These are phyloP conservation scores for Urocitellus parryii DNA, from an alignment of 2,113 vertebrate species.

Conservation along the genomic window DNA sequence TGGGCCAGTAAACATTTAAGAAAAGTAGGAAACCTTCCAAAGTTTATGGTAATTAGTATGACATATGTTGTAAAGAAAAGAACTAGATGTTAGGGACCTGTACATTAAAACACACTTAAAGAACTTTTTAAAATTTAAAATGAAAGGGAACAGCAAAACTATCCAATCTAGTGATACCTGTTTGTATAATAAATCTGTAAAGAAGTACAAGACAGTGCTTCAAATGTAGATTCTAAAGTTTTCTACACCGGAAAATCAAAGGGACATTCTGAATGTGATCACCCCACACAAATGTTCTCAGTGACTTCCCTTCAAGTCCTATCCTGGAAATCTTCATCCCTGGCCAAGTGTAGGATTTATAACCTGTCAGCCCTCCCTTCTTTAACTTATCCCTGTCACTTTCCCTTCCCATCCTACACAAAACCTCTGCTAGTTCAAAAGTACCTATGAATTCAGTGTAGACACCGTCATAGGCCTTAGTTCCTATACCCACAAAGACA, in stretches of 20 bases:
- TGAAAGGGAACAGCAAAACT: not conserved
- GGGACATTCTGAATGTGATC: not conserved
- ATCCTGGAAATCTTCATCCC: not conserved
- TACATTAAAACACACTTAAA: not conserved
- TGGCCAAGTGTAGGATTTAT: not conserved
- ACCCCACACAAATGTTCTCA: not conserved
- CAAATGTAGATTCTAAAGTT: not conserved
- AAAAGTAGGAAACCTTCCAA: not conserved
- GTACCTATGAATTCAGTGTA: not conserved
- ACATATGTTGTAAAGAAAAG: not conserved
- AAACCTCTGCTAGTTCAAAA: not conserved
- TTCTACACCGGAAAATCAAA: not conserved
- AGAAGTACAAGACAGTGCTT: not conserved
- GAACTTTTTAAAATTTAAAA: not conserved
- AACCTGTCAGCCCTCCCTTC: not conserved
- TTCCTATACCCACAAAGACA: not conserved
- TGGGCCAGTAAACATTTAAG: not conserved
- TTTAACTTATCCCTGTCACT: not conserved
- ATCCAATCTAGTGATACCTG: not conserved
- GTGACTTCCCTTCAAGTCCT: not conserved
- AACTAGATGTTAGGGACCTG: not conserved
- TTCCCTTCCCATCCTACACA: not conserved
- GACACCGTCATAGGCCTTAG: not conserved
- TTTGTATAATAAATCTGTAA: not conserved
- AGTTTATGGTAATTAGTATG: not conserved